Base-by-base conservation (phyloP, 2,797 vertebrate genomes). In the Lacerta viridis region DNA sequence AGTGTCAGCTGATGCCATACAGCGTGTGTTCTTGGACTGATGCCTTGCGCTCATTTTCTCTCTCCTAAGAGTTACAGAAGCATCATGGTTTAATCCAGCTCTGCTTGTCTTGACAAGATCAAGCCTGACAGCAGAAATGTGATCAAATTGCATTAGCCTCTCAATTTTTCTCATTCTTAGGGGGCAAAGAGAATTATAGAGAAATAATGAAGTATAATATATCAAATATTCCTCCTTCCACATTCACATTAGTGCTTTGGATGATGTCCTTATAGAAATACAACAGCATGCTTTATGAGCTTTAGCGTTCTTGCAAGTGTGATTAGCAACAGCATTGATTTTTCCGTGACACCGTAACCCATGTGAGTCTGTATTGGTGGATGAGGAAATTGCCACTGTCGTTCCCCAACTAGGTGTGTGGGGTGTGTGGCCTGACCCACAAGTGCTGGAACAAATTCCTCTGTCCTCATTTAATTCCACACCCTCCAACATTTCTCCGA, bases 191-290 rank as follows among this genome's bases (percentile, higher is more conserved):
- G 59, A 92, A 86, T 86, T 75, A 64, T 1, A 0, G 15, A 0
- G 23, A 39, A 36, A 29, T 25, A 41, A 71, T 11, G 5, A 85
- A 84, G 33, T 55, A 61, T 17, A 29, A 71, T 72, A 87, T 2
- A 15, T 13, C 68, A 68, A 92, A 84, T 89, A 87, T 91, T 25
- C 27, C 84, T 23, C 88, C 90, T 87, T 86, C 86, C 71, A 72
- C 82, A 4, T 92, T 93, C 69, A 55, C 20, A 1, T 71, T 71
- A 33, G 6, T 5, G 25, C 6, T 9, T 7, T 0, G 11, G 27
- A 17, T 43, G 27, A 61, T 2, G 15, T 33, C 8, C 69, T 76
- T 33, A 8, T 36, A 77, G 41, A 83, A 64, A 77, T 25, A 36
- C 1, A 27, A 2, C 18, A 18, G 11, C 2, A 0, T 10, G 29